Evolutionary conservation across 23 tunicate genomes (phyloP).

Genomic region (Trididemnum miniatum): DNA sequence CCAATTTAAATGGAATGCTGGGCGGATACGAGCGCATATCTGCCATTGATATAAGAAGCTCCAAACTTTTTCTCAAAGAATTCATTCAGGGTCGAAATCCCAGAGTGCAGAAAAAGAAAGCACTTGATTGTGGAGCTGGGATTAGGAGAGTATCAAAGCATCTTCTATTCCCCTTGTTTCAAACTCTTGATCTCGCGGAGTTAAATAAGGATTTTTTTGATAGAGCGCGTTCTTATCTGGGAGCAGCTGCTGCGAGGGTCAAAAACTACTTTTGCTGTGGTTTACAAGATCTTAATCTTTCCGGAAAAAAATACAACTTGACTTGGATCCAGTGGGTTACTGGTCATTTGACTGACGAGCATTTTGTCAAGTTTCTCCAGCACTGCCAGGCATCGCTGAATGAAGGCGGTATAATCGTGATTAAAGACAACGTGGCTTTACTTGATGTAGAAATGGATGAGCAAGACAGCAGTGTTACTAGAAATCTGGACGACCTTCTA

Average conservation of each 20-base stretch:
- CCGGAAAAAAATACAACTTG: conserved; percentile 57
- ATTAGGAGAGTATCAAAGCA: conserved; percentile 86
- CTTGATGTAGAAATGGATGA: conserved; percentile 63
- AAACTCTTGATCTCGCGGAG: conserved; percentile 83
- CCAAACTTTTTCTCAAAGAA: conserved; percentile 52
- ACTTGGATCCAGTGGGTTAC: conserved; percentile 97
- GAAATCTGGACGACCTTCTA: conserved; percentile 38
- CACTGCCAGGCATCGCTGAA: conserved; percentile 41
- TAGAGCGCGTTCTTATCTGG: conserved; percentile 63
- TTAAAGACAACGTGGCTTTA: conserved; percentile 79
- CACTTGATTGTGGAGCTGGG: conserved; percentile 96
- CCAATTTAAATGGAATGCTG: conserved; percentile 84
- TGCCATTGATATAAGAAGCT: conserved; percentile 47
- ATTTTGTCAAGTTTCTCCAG: conserved; percentile 70
- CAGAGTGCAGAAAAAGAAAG: conserved; percentile 31
- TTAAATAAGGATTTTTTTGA: conserved; percentile 61
- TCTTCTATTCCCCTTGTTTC: conserved; percentile 63
- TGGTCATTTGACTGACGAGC: conserved; percentile 88
- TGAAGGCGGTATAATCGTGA: conserved; percentile 62
- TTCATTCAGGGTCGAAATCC: conserved; percentile 36
- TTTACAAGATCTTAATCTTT: conserved; percentile 50
- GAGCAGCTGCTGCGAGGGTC: conserved; percentile 38
- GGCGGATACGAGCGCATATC: conserved; percentile 80
- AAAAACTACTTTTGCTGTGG: conserved; percentile 76
- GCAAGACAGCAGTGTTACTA: conserved; percentile 84